Base-by-base conservation (phyloP, 2,113 vertebrate species). In the Tenrec ecaudatus region DNA sequence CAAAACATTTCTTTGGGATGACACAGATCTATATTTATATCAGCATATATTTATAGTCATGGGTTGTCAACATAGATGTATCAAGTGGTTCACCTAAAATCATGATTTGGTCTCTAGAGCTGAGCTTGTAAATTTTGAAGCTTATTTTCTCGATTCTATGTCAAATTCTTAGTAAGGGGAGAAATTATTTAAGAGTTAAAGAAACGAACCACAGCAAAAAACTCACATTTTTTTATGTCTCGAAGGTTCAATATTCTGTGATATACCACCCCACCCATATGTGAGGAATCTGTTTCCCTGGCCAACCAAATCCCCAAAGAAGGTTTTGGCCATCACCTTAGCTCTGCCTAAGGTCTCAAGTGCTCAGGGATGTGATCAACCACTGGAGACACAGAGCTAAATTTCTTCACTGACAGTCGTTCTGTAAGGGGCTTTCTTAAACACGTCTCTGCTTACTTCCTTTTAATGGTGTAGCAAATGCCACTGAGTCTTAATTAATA, bases 1-100 rank as follows among this genome's bases (percentile, higher is more conserved):
- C 92, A 96, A 3, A 97, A 93, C 83, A 96, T 98, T 98, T 98
- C 97, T 94, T 96, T 96, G 95, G 83, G 94, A 73, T 97, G 98
- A 97, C 96, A 97, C 0, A 95, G 95, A 98, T 95, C 95, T 97
- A 97, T 95, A 97, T 93, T 96, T 95, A 81, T 40, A 97, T 86
- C 97, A 97, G 97, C 96, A 98, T 94, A 96, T 97, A 96, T 53
- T 53, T 53, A 53, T 90, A 88, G 95, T 94, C 97, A 97, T 6
- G 84, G 86, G 91, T 95, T 97, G 97, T 98, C 97, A 97, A 96
- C 96, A 97, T 68, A 96, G 91, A 98, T 96, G 91, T 90, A 97
- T 96, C 6, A 94, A 97, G 88, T 81, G 94, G 98, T 97, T 97
- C 97, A 96, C 96, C 89, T 97, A 96, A 53, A 82, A 84, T 96